A percentile compares a stretch with the other conserved stretches of the same genome.
Conservation (phyloP, 2,797 vertebrate species). For the Alca torda region DNA sequence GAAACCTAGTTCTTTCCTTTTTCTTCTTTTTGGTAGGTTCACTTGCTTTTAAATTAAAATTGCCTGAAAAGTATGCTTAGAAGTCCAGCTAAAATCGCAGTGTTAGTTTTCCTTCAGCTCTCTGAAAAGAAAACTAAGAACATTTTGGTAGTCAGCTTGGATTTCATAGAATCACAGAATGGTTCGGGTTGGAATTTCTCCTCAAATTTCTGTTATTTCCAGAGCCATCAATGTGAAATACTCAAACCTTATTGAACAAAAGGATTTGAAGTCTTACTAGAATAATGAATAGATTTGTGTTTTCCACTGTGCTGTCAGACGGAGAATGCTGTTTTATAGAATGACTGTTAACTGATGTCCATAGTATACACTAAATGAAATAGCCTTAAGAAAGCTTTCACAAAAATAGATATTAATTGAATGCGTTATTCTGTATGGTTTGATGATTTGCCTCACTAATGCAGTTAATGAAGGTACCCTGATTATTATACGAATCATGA, state of each 20-base stretch:
- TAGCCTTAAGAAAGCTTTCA: constrained; percentile 14
- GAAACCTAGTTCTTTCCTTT: background rate
- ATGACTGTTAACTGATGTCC: background rate
- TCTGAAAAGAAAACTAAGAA: background rate
- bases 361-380: background rate
- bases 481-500: background rate
- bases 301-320: background rate
- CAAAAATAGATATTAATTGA: background rate
- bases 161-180: background rate
- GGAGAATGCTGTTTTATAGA: background rate
- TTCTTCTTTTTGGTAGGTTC: background rate
- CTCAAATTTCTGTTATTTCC: background rate
- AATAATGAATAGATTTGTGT: background rate
- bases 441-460: constrained; percentile 43
- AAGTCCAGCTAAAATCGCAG: background rate
- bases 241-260: background rate
- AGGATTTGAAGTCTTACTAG: background rate
- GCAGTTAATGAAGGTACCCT: constrained; percentile 45
- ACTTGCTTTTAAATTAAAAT: background rate
- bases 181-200: background rate
- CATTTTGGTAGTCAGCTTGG: background rate
- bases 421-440: background rate
- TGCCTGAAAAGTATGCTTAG: background rate
- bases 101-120: background rate
- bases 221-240: background rate